These are phyloP conservation scores for Hippolais icterina DNA, from an alignment of 2,113 vertebrate species.

Conservation along the genomic window DNA sequence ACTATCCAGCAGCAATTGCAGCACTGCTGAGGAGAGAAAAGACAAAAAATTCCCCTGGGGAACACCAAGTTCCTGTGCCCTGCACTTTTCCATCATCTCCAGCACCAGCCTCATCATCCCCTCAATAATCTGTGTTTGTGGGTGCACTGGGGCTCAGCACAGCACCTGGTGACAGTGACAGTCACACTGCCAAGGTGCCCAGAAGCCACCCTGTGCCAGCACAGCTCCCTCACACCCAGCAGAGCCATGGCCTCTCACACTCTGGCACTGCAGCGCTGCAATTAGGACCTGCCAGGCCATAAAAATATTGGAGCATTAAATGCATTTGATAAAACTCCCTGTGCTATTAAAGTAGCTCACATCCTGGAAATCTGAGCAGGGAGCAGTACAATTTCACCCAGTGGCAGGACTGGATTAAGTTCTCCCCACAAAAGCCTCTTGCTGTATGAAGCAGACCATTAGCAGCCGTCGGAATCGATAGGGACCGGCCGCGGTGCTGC, in stretches of 20 bases:
- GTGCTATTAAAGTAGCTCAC: slow-evolving; percentile 28
- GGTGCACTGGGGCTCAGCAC: not conserved
- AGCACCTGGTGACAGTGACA: not conserved
- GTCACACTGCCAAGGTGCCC: not conserved
- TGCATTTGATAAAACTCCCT: slow-evolving; percentile 14
- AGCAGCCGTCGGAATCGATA: slow-evolving; percentile 56
- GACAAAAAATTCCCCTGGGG: not conserved
- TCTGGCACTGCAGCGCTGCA: not conserved
- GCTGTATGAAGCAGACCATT: slow-evolving; percentile 27
- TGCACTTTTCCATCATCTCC: not conserved
- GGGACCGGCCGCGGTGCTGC: not conserved
- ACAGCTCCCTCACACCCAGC: not conserved
- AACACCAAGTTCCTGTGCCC: not conserved
- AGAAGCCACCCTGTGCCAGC: accelerated
- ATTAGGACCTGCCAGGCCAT: not conserved
- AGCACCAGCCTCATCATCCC: not conserved
- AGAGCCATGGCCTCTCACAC: accelerated
- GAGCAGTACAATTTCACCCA: not conserved
- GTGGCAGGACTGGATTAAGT: slow-evolving; percentile 33
- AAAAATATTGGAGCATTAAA: slow-evolving; percentile 3
- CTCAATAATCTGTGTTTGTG: accelerated
- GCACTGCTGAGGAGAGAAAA: not conserved
- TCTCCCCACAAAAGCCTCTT: slow-evolving; percentile 69
- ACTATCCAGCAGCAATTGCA: not conserved
- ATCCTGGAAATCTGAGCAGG: slow-evolving; percentile 25